Evolutionary conservation across 2,797 vertebrate species (phyloP).

Genomic region (Enteromius argenteus): DNA sequence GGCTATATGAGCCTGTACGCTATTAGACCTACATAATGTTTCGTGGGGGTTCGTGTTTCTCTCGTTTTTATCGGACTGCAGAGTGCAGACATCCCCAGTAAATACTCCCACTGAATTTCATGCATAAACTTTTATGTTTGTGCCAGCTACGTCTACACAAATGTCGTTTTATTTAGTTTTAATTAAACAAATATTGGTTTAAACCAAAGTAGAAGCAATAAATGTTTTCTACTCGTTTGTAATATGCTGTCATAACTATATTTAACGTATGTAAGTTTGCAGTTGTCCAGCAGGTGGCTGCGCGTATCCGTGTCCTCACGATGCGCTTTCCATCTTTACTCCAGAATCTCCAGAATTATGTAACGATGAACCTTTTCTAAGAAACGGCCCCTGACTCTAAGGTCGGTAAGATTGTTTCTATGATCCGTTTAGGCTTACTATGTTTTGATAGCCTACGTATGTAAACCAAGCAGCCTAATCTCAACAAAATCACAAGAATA

Average conservation of each 20-base stretch:
- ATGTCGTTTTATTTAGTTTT: background rate
- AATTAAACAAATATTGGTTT: background rate
- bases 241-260: background rate
- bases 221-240: background rate
- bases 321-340: background rate
- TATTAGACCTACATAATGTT: background rate
- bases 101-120: background rate
- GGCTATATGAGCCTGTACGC: background rate
- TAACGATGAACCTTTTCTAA: background rate
- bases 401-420: background rate
- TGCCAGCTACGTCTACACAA: background rate
- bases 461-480: background rate
- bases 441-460: background rate
- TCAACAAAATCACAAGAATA: background rate
- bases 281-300: constrained; percentile 11
- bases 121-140: background rate
- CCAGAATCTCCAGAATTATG: background rate
- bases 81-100: background rate
- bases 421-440: background rate
- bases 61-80: background rate
- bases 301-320: background rate
- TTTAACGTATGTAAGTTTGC: background rate
- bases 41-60: background rate
- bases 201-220: no score
- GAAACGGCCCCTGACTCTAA: background rate